phyloP scores from a whole-genome alignment of 92 coral and sea anemone species.

The Epizoanthus stellaris region DNA sequence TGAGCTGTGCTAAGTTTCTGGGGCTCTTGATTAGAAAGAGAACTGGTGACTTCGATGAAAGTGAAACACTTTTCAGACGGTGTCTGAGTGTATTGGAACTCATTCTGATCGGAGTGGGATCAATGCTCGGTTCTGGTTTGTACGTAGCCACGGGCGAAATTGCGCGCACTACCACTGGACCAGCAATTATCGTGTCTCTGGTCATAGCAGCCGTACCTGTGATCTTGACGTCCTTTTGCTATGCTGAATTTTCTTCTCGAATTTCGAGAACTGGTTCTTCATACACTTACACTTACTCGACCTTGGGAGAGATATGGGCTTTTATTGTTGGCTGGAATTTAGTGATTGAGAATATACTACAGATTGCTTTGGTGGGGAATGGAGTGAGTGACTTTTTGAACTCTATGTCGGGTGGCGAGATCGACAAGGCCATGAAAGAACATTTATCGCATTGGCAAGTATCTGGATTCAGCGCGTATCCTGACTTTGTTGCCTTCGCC shows the following conservation, averaged over 20 bases:
- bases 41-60: slow-evolving; percentile 60
- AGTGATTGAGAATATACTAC: slow-evolving; percentile 78
- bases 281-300: slow-evolving; percentile 75
- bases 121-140: slow-evolving; percentile 90
- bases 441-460: slow-evolving; percentile 69
- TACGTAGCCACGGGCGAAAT: slow-evolving; percentile 89
- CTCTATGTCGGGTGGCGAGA: slow-evolving; percentile 64
- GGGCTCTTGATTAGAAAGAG: slow-evolving; percentile 70
- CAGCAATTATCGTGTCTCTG: slow-evolving; percentile 83
- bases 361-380: slow-evolving; percentile 74
- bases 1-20: slow-evolving; percentile 74
- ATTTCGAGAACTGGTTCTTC: slow-evolving; percentile 85
- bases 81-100: slow-evolving; percentile 75
- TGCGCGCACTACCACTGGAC: slow-evolving; percentile 89
- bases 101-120: slow-evolving; percentile 79
- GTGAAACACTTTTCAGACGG: slow-evolving; percentile 81
- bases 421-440: slow-evolving; percentile 58
- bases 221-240: slow-evolving; percentile 76
- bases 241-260: slow-evolving; percentile 85
- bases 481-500: slow-evolving; percentile 72
- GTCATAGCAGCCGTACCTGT: slow-evolving; percentile 86
- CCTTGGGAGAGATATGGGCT: slow-evolving; percentile 91
- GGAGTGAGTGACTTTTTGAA: slow-evolving; percentile 71
- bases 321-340: slow-evolving; percentile 87
- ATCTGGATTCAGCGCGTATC: slow-evolving; percentile 65